Percentiles rank a stretch among this genome's conserved stretches.
These are phyloP conservation scores for Rhagium mordax DNA, from an alignment of 2,888 invertebrate species.

Conservation along the genomic window DNA sequence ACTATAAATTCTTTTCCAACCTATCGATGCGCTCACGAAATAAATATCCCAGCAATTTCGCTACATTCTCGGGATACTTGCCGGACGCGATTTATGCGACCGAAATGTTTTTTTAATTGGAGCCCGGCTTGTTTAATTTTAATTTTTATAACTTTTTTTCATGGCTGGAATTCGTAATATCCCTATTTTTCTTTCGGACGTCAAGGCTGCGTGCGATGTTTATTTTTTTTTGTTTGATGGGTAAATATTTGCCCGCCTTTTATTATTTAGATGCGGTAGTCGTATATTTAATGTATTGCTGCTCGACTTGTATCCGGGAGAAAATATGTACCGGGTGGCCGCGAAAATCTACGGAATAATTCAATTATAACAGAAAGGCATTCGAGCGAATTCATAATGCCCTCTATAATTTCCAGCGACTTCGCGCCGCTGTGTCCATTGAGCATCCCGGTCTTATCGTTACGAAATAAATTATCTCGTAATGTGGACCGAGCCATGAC, in stretches of 20 bases:
- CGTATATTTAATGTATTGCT: not conserved
- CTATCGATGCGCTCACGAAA: not conserved
- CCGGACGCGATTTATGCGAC: not conserved
- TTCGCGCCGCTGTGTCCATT: no score
- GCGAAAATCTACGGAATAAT: no score
- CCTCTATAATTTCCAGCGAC: no score
- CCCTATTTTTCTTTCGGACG: not conserved
- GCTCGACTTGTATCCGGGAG: not conserved
- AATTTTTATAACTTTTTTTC: slow-evolving; percentile 1
- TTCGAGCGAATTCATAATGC: no score
- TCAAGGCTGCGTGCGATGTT: not conserved
- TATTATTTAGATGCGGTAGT: not conserved
- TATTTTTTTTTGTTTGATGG: not conserved
- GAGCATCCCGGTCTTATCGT: not conserved
- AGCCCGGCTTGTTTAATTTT: not conserved
- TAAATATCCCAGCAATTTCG: slow-evolving; percentile 1
- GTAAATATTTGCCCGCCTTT: not conserved
- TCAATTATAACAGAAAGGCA: no score
- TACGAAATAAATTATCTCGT: slow-evolving; percentile 21
- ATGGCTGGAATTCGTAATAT: not conserved
- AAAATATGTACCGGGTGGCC: not conserved
- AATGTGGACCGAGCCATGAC: slow-evolving; percentile 32
- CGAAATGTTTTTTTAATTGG: not conserved
- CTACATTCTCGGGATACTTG: not conserved
- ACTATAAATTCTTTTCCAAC: not conserved